Percentiles rank a stretch among this genome's conserved stretches.
Conservation (phyloP, 2,888 invertebrate species). For the Drosophila prostipennis region DNA sequence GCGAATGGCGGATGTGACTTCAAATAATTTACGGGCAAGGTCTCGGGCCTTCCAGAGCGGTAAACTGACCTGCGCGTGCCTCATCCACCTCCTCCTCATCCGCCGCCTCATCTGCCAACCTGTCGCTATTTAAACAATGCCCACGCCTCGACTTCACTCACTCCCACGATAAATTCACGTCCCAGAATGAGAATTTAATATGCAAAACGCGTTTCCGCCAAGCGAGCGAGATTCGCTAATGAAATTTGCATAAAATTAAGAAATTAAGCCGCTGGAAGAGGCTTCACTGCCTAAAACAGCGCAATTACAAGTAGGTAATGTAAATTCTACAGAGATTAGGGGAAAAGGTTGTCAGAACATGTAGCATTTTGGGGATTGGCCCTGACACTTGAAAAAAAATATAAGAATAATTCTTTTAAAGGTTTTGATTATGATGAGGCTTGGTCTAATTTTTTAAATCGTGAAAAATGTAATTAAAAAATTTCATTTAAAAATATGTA, state of each 20-base stretch:
- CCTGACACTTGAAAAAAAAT: neutral
- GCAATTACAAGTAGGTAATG: constrained; percentile 31
- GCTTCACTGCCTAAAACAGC: constrained; percentile 16
- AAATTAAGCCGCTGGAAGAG: constrained; percentile 36
- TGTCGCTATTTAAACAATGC: constrained; percentile 44
- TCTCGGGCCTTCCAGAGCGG: constrained; percentile 17
- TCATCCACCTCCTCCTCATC: constrained; percentile 10
- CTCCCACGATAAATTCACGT: constrained; percentile 65
- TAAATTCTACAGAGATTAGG: neutral
- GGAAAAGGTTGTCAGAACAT: constrained; percentile 6
- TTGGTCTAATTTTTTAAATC: neutral
- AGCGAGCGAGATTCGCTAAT: constrained; percentile 44
- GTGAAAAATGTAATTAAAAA: too few species aligned
- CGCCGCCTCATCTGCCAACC: constrained; percentile 14
- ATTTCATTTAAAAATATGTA: neutral
- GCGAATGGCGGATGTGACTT: constrained; percentile 53
- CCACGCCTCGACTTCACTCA: constrained; percentile 21
- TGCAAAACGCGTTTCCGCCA: constrained; percentile 66
- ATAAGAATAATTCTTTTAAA: too few species aligned
- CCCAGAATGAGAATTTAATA: constrained; percentile 55
- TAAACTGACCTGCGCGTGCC: constrained; percentile 29
- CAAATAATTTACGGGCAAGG: constrained; percentile 35
- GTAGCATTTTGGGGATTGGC: constrained; percentile 15
- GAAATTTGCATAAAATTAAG: constrained; percentile 65
- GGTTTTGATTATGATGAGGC: too few species aligned